These are phyloP conservation scores for Gallinago media DNA, from an alignment of 2,113 vertebrate genomes.

Conservation along the genomic window DNA sequence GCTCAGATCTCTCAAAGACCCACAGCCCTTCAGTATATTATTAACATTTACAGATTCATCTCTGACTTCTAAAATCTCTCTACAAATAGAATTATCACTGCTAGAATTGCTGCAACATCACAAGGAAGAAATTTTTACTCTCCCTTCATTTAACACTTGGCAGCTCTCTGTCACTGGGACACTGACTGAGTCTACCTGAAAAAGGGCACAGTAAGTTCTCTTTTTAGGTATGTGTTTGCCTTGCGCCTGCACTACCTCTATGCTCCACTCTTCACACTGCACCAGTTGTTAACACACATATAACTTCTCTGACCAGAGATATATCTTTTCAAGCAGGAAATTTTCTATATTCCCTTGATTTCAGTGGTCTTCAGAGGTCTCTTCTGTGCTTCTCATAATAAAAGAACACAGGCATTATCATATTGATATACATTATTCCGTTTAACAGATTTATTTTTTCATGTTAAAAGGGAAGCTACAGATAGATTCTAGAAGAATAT, in stretches of 20 bases:
- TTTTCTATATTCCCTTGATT: background rate
- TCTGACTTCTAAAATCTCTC: background rate
- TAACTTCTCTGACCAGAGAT: background rate
- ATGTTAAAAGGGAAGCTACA: background rate
- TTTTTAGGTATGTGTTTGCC: background rate
- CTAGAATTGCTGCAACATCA: background rate
- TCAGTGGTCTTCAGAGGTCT: background rate
- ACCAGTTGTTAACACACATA: background rate
- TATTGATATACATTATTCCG: background rate
- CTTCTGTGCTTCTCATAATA: background rate
- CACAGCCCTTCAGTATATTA: background rate
- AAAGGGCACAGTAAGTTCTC: background rate
- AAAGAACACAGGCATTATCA: background rate
- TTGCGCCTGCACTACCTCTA: background rate
- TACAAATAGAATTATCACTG: background rate
- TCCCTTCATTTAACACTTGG: background rate
- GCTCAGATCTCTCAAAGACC: background rate
- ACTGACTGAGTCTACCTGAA: background rate
- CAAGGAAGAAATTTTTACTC: background rate
- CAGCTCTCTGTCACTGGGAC: background rate
- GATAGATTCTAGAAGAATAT: background rate
- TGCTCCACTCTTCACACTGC: background rate
- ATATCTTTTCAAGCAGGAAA: background rate
- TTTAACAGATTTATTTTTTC: background rate
- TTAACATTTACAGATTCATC: background rate